Evolutionary conservation across 1,140 invertebrate genomes (phyloP).

Genomic region (Platyscapa corneri): DNA sequence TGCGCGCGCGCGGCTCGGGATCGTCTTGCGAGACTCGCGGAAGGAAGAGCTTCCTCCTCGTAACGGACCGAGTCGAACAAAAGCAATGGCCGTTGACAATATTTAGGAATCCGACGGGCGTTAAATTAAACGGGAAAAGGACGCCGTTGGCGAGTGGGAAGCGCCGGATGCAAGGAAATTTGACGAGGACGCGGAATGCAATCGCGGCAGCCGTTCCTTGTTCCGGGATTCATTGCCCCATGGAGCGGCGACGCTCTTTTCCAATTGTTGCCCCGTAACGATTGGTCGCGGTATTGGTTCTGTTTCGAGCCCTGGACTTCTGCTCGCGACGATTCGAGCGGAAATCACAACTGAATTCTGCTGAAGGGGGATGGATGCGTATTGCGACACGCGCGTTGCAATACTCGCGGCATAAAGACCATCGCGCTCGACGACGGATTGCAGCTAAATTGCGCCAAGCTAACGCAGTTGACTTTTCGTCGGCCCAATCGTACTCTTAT

Average conservation of each 20-base stretch:
- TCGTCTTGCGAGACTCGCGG: neutral
- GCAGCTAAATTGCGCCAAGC: neutral
- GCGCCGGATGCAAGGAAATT: no score
- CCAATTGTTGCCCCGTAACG: neutral
- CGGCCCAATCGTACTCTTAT: neutral
- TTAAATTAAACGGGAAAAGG: no score
- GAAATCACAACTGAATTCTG: neutral
- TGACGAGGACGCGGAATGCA: no score
- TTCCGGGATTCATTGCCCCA: no score
- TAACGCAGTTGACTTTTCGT: neutral
- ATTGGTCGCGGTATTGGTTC: neutral
- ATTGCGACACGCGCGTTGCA: neutral
- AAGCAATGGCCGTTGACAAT: neutral
- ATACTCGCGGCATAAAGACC: neutral
- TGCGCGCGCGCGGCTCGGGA: neutral
- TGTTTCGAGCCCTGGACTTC: neutral
- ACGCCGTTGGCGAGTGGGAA: no score
- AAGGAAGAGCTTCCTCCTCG: neutral
- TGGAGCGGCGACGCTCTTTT: neutral
- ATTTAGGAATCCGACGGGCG: no score
- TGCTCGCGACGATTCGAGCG: neutral
- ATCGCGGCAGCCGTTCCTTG: no score
- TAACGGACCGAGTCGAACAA: neutral
- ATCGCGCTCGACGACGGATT: neutral
- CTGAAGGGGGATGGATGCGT: no score